These are phyloP conservation scores for Cryptotis parvus DNA, from an alignment of 2,113 vertebrate genomes.

Conservation along the genomic window DNA sequence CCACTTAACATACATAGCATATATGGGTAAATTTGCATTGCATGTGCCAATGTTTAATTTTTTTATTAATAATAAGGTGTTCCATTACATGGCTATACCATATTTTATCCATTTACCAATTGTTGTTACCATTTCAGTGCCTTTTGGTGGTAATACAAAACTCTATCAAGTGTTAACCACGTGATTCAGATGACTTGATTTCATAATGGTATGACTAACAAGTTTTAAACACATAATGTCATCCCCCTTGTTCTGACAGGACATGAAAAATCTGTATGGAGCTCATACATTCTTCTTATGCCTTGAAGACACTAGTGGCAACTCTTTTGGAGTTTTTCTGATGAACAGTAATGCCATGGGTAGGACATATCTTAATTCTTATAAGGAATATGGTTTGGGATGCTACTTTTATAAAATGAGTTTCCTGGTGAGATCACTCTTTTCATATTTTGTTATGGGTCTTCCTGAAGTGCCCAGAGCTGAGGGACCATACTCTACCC, in stretches of 20 bases:
- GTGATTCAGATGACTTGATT: not conserved
- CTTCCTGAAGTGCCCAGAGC: no score
- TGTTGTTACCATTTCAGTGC: not conserved
- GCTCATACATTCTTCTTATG: constrained; percentile 96
- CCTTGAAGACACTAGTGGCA: constrained; percentile 92
- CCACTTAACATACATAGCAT: not conserved
- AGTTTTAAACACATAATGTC: not conserved
- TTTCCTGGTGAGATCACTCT: not conserved
- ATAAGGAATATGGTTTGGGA: not conserved
- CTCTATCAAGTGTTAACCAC: not conserved
- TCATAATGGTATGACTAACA: not conserved
- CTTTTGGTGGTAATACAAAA: not conserved
- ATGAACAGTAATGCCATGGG: constrained; percentile 99
- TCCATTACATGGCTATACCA: no score
- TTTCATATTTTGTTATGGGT: no score
- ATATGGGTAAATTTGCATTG: not conserved
- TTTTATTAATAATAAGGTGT: not conserved
- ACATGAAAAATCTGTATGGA: constrained; percentile 93
- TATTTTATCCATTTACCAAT: not conserved
- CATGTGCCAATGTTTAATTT: not conserved
- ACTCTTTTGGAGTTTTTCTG: constrained; percentile 95
- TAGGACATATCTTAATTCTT: constrained; percentile 80
- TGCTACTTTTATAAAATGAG: not conserved
- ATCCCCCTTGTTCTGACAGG: constrained; percentile 83
- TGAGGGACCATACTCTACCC: no score